phyloP scores from a whole-genome alignment of 2,797 vertebrate species.

The Lepilemur ruficaudatus region DNA sequence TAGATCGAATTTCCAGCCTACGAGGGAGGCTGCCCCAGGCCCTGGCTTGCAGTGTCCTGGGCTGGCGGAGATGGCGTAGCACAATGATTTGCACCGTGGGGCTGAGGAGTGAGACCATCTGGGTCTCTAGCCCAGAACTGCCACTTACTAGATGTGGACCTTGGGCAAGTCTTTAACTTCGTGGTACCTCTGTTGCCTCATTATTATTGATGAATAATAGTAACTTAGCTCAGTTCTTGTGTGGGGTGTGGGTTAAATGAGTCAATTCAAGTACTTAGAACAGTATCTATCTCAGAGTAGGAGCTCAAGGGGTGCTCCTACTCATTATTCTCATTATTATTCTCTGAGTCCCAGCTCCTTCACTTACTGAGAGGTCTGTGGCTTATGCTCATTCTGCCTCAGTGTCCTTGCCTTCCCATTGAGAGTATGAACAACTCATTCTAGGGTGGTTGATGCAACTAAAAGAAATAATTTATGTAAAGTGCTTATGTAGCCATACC shows the following conservation, averaged over 20 bases:
- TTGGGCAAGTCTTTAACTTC: background rate
- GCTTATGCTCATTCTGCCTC: background rate
- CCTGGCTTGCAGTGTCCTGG: background rate
- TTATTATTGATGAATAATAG: background rate
- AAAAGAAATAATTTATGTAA: background rate
- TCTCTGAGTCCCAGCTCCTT: background rate
- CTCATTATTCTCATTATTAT: background rate
- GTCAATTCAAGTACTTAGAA: background rate
- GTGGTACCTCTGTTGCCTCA: background rate
- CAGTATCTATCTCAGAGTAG: background rate
- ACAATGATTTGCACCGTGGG: background rate
- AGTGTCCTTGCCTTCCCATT: background rate
- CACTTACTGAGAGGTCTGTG: background rate
- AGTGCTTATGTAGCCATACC: too few species aligned
- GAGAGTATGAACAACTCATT: background rate
- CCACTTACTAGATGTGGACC: background rate
- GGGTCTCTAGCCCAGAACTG: background rate
- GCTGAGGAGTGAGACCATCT: background rate
- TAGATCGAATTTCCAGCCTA: background rate
- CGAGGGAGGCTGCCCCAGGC: background rate
- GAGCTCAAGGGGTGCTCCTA: background rate
- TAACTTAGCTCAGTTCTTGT: background rate
- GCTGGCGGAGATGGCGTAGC: background rate
- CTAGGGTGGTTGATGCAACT: background rate
- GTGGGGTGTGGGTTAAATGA: background rate